phyloP scores from a whole-genome alignment of 2,888 invertebrate genomes.

The Archips xylosteana region DNA sequence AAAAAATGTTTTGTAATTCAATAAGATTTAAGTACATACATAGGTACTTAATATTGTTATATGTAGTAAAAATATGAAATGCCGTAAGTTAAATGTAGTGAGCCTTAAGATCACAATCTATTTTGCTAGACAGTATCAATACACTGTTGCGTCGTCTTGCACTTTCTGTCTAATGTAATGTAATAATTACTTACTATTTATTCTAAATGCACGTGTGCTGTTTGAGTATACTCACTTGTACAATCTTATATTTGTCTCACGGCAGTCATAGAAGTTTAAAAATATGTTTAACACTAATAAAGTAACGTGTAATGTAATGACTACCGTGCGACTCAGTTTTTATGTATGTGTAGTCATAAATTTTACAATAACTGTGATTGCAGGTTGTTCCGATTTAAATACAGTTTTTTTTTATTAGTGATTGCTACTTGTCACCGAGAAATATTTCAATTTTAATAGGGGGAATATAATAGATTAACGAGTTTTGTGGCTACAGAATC shows the following conservation, averaged over 20 bases:
- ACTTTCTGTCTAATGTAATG: slow-evolving; percentile 18
- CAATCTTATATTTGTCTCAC: slow-evolving; percentile 2
- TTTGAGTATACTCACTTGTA: slow-evolving; percentile 23
- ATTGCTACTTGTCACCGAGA: neutral
- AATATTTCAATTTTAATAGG: neutral
- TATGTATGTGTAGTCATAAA: neutral
- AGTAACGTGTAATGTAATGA: neutral
- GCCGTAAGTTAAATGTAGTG: neutral
- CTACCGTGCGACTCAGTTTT: neutral
- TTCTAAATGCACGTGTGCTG: slow-evolving; percentile 19
- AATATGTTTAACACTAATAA: neutral
- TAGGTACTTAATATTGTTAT: neutral
- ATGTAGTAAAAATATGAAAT: neutral
- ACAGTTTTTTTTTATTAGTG: neutral
- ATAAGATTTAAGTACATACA: neutral
- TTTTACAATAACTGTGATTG: neutral
- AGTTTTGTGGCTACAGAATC: neutral
- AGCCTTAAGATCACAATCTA: slow-evolving; percentile 22
- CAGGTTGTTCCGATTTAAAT: neutral
- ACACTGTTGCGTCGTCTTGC: slow-evolving; percentile 17
- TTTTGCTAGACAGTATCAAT: neutral
- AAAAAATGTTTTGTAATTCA: neutral
- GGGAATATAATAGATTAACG: neutral
- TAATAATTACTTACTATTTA: slow-evolving; percentile 18
- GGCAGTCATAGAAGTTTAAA: slow-evolving; percentile 1